Percentiles rank a stretch among this genome's conserved stretches.
Conservation (phyloP, 2,888 invertebrate species). For the Lepidonotus clava region DNA sequence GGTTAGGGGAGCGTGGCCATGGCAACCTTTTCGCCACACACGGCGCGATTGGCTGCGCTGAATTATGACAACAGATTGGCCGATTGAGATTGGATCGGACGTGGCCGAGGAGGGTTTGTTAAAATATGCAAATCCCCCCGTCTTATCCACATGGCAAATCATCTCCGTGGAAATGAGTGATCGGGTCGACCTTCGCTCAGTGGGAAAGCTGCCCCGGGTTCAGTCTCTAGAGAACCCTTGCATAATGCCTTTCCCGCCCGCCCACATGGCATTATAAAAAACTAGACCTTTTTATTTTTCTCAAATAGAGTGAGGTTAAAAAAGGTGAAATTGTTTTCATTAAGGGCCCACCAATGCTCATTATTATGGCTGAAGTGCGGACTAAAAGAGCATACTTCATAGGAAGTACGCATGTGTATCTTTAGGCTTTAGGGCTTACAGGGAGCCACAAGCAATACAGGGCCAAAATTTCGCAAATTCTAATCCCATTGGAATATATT, state of each 20-base stretch:
- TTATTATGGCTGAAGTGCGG: no score
- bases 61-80: slow-evolving; percentile 50
- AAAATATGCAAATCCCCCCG: slow-evolving; percentile 51
- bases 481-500: no score
- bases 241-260: slow-evolving; percentile 17
- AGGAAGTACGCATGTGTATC: no score
- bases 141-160: slow-evolving; percentile 49
- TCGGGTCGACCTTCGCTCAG: neutral
- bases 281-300: no score
- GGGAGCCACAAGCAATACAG: no score
- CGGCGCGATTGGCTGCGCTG: slow-evolving; percentile 21
- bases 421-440: no score
- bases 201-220: neutral
- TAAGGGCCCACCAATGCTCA: no score
- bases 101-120: slow-evolving; percentile 37
- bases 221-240: neutral
- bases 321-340: no score
- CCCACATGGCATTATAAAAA: slow-evolving; percentile 35
- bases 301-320: neutral
- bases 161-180: slow-evolving; percentile 49
- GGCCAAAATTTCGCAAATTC: no score
- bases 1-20: slow-evolving; percentile 30
- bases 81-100: slow-evolving; percentile 46
- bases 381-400: no score
- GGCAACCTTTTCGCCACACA: slow-evolving; percentile 47